These are phyloP conservation scores for Taenioides sp. DNA, from an alignment of 2,797 vertebrate genomes.

Conservation along the genomic window DNA sequence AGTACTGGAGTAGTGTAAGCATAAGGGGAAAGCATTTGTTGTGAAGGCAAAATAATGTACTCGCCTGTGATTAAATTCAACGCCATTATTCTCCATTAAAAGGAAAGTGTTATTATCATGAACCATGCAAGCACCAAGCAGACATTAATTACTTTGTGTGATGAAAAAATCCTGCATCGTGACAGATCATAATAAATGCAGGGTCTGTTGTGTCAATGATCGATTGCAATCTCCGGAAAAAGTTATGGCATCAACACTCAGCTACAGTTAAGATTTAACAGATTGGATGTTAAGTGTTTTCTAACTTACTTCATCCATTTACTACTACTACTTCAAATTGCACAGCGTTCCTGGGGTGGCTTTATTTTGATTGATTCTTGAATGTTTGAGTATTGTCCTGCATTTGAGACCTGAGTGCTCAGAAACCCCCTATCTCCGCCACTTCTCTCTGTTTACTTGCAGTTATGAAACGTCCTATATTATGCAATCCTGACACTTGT, in stretches of 20 bases:
- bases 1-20: background rate
- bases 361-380: too few species aligned
- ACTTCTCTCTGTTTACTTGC: too few species aligned
- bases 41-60: constrained; percentile 24
- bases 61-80: constrained; percentile 28
- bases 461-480: too few species aligned
- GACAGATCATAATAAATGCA: constrained; percentile 48
- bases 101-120: constrained; percentile 16
- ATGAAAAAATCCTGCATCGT: constrained; percentile 40
- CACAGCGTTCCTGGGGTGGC: background rate
- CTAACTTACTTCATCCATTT: background rate
- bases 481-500: too few species aligned
- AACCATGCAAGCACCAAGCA: constrained; percentile 19
- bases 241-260: constrained; percentile 8
- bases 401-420: too few species aligned
- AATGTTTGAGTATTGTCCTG: too few species aligned
- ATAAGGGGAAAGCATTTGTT: background rate
- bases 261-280: background rate
- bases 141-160: constrained; percentile 39
- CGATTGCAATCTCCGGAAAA: constrained; percentile 31
- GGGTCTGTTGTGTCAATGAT: constrained; percentile 26
- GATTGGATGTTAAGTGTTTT: background rate
- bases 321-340: background rate
- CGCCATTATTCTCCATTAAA: constrained; percentile 27
- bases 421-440: too few species aligned